Conservation (phyloP, 2,113 vertebrate genomes). For the Centropristis striata region DNA sequence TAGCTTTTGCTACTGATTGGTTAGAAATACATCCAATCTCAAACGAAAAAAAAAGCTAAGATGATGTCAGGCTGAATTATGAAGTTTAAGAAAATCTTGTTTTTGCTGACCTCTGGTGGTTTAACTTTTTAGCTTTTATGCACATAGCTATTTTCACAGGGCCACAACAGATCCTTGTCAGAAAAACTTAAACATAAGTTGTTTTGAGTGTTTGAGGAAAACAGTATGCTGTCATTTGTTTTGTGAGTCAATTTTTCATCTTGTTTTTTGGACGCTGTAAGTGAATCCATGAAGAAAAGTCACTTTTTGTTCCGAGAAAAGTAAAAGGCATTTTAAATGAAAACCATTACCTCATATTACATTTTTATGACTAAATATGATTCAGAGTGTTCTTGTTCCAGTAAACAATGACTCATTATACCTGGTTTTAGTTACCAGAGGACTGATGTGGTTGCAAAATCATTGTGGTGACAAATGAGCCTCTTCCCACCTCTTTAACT, state of each 20-base stretch:
- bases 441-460: slow-evolving; percentile 2
- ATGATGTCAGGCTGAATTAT: not conserved
- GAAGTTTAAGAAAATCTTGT: not conserved
- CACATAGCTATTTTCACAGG: not conserved
- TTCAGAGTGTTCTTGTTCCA: slow-evolving; percentile 22
- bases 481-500: not conserved
- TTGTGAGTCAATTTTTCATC: not conserved
- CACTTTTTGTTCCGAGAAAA: not conserved
- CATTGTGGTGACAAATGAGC: not conserved
- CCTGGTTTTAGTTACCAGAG: slow-evolving; percentile 30
- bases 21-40: not conserved
- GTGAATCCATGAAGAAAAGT: slow-evolving; percentile 5
- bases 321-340: slow-evolving; percentile 1
- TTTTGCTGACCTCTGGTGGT: slow-evolving; percentile 17
- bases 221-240: not conserved
- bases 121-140: not conserved
- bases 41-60: not conserved
- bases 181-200: not conserved
- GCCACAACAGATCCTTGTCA: not conserved
- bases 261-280: not conserved
- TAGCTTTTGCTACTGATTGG: too few species aligned
- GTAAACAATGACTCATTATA: slow-evolving; percentile 46
- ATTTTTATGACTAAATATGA: slow-evolving; percentile 11
- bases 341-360: slow-evolving; percentile 7
- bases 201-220: not conserved